A percentile compares a stretch with the other conserved stretches of the same genome.
Conservation (phyloP, 2,888 invertebrate genomes). For the Psococerastis gibbosa region DNA sequence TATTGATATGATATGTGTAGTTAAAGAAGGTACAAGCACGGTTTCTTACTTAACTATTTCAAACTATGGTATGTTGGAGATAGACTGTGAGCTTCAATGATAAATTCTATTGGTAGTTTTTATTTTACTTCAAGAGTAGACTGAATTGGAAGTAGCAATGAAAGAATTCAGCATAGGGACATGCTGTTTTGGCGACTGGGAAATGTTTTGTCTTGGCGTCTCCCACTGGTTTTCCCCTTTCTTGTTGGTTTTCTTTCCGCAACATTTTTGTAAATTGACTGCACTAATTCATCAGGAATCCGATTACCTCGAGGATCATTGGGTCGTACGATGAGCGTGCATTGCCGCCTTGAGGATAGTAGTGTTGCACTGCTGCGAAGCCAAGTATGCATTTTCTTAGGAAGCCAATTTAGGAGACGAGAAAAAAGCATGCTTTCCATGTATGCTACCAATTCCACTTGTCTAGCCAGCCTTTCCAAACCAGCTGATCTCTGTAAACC, state of each 20-base stretch:
- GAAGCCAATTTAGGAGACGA: slow-evolving; percentile 37
- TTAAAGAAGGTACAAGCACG: no score
- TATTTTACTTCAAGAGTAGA: no score
- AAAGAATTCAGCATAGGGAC: background rate
- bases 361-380: slow-evolving; percentile 53
- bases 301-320: slow-evolving; percentile 66
- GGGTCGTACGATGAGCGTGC: slow-evolving; percentile 54
- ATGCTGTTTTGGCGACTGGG: no score
- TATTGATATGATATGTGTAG: no score
- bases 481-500: slow-evolving; percentile 24
- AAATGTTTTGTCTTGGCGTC: no score
- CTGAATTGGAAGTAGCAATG: background rate
- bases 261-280: slow-evolving; percentile 53
- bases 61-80: no score
- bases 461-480: slow-evolving; percentile 56
- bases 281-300: slow-evolving; percentile 53
- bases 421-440: slow-evolving; percentile 70
- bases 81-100: no score
- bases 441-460: slow-evolving; percentile 64
- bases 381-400: slow-evolving; percentile 39
- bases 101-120: no score
- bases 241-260: slow-evolving; percentile 42
- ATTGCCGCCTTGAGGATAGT: slow-evolving; percentile 53
- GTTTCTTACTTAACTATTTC: no score
- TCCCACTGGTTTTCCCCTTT: slow-evolving; percentile 28